Evolutionary conservation across 2,888 invertebrate species (phyloP).

Genomic region (Megalurothrips usitatus): DNA sequence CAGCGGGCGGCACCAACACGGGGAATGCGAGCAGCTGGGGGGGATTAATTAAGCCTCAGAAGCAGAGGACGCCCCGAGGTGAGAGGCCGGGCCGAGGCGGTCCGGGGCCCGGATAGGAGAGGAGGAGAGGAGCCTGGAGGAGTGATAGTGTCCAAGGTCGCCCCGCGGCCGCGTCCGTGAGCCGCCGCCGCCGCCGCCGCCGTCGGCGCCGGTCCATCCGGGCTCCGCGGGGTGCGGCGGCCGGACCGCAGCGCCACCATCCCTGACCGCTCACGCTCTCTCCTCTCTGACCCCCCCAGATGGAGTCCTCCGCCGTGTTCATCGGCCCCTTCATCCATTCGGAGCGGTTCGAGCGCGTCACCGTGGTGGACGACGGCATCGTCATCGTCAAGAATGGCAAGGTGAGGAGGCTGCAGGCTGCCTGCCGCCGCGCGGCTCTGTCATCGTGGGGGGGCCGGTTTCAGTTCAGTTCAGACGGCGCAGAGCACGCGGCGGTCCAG

Average conservation of each 20-base stretch:
- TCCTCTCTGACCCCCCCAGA: neutral
- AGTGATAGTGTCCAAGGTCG: too few relatives aligned
- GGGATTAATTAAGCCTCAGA: too few relatives aligned
- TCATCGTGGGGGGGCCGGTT: too few relatives aligned
- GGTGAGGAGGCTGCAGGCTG: neutral
- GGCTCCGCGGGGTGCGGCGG: neutral
- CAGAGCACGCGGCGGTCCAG: too few relatives aligned
- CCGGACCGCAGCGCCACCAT: neutral
- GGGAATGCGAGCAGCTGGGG: too few relatives aligned
- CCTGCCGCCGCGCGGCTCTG: neutral
- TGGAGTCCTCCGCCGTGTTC: constrained; percentile 18
- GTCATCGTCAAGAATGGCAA: constrained; percentile 15
- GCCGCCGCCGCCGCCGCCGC: too few relatives aligned
- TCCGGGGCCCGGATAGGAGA: too few relatives aligned
- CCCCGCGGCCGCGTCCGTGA: neutral
- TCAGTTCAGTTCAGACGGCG: too few relatives aligned
- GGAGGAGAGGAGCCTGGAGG: too few relatives aligned
- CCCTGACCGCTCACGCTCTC: neutral
- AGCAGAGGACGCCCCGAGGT: too few relatives aligned
- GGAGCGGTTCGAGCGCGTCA: constrained; percentile 7
- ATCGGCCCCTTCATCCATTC: constrained; percentile 8
- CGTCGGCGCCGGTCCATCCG: neutral
- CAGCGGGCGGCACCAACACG: too few relatives aligned
- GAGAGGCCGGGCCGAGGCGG: too few relatives aligned
- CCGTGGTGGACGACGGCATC: constrained; percentile 18